Base-by-base conservation (phyloP, 2,113 vertebrate genomes). In the Elgaria multicarinata region DNA sequence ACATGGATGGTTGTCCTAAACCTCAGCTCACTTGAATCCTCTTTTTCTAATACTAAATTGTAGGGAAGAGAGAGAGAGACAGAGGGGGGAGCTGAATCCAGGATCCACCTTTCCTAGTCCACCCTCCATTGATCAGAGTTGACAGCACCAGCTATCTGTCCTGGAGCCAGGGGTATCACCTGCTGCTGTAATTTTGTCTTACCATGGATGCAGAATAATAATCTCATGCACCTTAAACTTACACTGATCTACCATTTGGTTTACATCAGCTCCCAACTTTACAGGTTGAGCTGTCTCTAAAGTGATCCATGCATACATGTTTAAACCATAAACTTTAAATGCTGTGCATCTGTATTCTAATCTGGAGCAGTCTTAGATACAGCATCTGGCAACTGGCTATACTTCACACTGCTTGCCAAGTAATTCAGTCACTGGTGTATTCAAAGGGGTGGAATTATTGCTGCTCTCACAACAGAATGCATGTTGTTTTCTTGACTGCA, bases 311-410 rank as follows among this genome's bases (percentile, higher is more conserved):
- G 91, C 94, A 91, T 16, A 31, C 91, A 82, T 80, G 86, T 94
- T 95, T 95, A 89, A 94, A 88, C 85, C 79, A 83, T 92, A 93
- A 95, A 95, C 44, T 79, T 93, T 85, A 92, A 93, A 78, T 79
- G 81, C 64, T 87, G 62, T 87, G 92, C 92, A 96, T 94, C 89
- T 93, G 79, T 92, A 91, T 94, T 95, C 86, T 92, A 88, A 92
- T 88, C 84, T 87, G 93, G 92, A 94, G 39, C 82, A 93, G 66
- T 67, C 89, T 94, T 93, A 87, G 93, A 90, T 77, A 86, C 12
- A 53, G 93, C 90, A 95, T 88, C 93, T 93, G 92, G 89, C 92
- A 93, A 92, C 77, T 83, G 77, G 82, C 67, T 79, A 72, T 87
- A 90, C 62, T 88, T 96, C 88, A 91, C 3, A 0, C 0, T 18